Conservation (phyloP, 2,888 invertebrate species). For the Lamproptera curius region DNA sequence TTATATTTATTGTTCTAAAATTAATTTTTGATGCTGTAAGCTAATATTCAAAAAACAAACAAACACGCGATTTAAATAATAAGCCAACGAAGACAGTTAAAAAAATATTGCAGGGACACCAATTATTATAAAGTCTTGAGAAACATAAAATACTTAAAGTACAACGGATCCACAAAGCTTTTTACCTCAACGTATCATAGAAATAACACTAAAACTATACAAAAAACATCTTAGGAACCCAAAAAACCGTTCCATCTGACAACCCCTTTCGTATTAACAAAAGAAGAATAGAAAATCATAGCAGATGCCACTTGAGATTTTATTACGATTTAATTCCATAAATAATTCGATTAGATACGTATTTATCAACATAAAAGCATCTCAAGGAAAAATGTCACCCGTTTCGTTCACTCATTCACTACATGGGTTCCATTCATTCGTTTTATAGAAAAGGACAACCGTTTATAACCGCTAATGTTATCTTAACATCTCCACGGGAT, state of each 20-base stretch:
- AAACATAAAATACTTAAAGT: too few species aligned
- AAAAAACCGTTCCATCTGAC: not conserved
- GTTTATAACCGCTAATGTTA: constrained; percentile 77
- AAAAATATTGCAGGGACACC: too few species aligned
- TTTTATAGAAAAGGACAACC: constrained; percentile 47
- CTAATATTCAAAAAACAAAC: too few species aligned
- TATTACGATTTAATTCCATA: constrained; percentile 73
- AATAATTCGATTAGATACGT: constrained; percentile 77
- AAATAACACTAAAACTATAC: too few species aligned
- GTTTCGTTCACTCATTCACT: constrained; percentile 46
- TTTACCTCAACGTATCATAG: too few species aligned
- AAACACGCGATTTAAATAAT: too few species aligned
- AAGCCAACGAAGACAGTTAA: too few species aligned
- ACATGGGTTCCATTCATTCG: constrained; percentile 40
- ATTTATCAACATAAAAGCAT: constrained; percentile 74
- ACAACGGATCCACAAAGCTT: too few species aligned
- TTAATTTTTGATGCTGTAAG: too few species aligned
- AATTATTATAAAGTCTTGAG: too few species aligned
- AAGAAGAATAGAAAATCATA: constrained; percentile 21
- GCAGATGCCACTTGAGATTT: constrained; percentile 59
- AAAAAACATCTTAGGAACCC: too few species aligned
- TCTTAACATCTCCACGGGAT: constrained; percentile 63
- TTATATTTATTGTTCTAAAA: too few species aligned
- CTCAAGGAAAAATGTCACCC: constrained; percentile 70
- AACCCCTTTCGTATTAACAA: constrained; percentile 28